Evolutionary conservation across 2,113 vertebrate species (phyloP), one percentile per base, ranked within the genome.

Genomic region (Sturnira hondurensis): DNA sequence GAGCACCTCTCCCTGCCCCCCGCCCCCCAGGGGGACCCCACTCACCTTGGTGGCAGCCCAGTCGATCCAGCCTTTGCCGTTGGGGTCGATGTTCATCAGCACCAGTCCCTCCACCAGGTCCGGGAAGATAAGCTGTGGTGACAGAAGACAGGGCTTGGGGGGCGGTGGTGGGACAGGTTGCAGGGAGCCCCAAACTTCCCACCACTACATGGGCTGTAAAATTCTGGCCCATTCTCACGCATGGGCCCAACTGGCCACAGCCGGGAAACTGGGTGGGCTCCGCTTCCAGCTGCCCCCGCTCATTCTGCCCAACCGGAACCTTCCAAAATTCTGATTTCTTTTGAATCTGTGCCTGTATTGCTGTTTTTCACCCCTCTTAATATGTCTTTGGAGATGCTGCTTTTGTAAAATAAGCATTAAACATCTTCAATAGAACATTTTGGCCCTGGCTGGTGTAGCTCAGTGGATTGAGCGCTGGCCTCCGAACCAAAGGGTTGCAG

Each of bases 61-160:
- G 98, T 99, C 99, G 3, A 99, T 99, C 99, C 99, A 99, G 94
- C 99, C 99, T 94, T 99, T 99, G 96, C 99, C 99, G 0, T 99
- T 99, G 92, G 99, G 99, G 97, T 99, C 99, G 0, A 99, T 99
- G 98, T 99, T 99, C 97, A 99, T 98, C 94, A 99, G 98, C 95
- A 99, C 99, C 97, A 99, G 98, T 33, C 99, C 99, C 97, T 99
- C 99, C 0, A 99, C 99, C 97, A 99, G 97, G 96, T 99, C 99
- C 0, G 99, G 99, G 97, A 99, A 99, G 97, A 99, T 99, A 92
- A 99, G 98, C 99, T 99, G 96, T 41, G 52, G 58, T 12, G 17
- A 81, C 54, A 68, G 95, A 1, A 52, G 5, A 61, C 38, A 28
- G 28, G n/a, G 33, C 31, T 56, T 13, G 92, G 41, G 4, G 22